Conservation (phyloP, 2,797 vertebrate species). For the Phataginus tricuspis region DNA sequence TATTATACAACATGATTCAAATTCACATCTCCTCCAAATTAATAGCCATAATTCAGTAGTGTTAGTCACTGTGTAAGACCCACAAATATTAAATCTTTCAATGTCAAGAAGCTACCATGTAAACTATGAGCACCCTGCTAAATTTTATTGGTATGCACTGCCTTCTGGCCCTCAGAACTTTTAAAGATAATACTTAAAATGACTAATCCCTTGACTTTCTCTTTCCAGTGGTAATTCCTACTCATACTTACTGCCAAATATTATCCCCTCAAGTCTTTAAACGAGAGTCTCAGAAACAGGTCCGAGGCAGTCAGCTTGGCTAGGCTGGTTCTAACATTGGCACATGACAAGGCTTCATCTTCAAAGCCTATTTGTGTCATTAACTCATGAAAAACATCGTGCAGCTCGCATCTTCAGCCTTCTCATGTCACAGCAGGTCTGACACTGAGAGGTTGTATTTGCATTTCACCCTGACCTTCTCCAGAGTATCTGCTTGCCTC, state of each 20-base stretch:
- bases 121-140: neutral
- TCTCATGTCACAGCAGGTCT: neutral
- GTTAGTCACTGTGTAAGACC: neutral
- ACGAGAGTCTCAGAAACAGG: neutral
- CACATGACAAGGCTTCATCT: neutral
- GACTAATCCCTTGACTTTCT: neutral
- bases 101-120: neutral
- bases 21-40: neutral
- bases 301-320: neutral
- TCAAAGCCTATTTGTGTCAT: neutral
- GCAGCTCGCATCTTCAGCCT: neutral
- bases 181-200: neutral
- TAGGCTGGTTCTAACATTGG: neutral
- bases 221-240: slow-evolving; percentile 13
- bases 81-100: neutral
- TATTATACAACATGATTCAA: neutral
- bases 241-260: neutral
- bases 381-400: neutral
- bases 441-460: neutral
- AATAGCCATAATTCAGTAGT: neutral
- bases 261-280: neutral
- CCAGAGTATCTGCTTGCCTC: neutral
- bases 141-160: neutral
- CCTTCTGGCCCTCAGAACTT: neutral
- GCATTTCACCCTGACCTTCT: neutral